phyloP scores from a whole-genome alignment of 2,888 invertebrate genomes.

The Himalopsyche anomala region DNA sequence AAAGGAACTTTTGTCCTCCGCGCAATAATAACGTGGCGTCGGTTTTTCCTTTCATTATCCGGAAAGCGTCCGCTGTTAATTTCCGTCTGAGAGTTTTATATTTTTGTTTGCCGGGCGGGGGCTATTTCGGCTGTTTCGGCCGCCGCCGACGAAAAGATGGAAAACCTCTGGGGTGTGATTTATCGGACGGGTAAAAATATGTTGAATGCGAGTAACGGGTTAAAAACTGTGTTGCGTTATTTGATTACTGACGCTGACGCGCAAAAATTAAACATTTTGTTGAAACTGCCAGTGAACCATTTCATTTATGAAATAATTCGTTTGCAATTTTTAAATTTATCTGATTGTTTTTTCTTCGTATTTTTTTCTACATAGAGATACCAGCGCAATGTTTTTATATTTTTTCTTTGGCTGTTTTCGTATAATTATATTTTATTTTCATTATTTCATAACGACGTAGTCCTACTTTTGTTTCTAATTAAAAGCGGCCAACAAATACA shows the following conservation, averaged over 20 bases:
- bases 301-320: neutral
- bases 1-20: constrained; percentile 59
- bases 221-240: neutral
- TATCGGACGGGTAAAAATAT: constrained; percentile 17
- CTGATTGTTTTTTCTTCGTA: no score
- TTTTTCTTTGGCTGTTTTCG: no score
- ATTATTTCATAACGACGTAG: no score
- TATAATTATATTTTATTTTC: no score
- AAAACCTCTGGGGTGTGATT: constrained; percentile 38
- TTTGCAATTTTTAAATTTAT: neutral
- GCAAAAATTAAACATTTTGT: constrained; percentile 22
- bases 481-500: no score
- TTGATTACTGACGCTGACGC: constrained; percentile 11
- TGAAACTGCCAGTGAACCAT: neutral
- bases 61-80: constrained; percentile 64
- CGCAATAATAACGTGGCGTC: constrained; percentile 61
- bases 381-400: no score
- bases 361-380: no score
- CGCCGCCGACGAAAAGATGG: constrained; percentile 2
- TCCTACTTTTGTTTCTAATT: no score
- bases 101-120: constrained; percentile 5
- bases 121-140: neutral
- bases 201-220: neutral
- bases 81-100: constrained; percentile 61
- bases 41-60: constrained; percentile 64